Percentiles rank a stretch among this genome's conserved stretches.
Conservation (phyloP, 1,140 invertebrate species). For the Drosophila kanapiae region DNA sequence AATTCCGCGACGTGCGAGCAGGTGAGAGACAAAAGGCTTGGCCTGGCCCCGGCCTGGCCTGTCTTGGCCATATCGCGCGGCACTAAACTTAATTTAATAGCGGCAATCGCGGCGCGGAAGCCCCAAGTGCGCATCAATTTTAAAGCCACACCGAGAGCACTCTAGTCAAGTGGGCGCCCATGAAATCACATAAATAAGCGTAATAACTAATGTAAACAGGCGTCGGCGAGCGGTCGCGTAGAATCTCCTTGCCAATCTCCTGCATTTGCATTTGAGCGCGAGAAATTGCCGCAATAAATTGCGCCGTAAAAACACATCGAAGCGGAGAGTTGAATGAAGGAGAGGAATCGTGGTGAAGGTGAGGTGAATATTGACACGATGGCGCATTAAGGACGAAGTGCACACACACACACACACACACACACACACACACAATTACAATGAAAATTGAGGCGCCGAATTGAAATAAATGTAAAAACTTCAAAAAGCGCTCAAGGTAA, state of each 20-base stretch:
- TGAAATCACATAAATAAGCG: constrained; percentile 74
- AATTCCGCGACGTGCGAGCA: constrained; percentile 16
- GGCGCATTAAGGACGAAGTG: constrained; percentile 74
- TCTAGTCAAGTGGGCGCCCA: constrained; percentile 57
- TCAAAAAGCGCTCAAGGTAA: constrained; percentile 80
- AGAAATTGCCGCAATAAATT: constrained; percentile 83
- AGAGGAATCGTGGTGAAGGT: neutral
- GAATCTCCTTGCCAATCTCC: constrained; percentile 28
- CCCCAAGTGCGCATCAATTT: constrained; percentile 69
- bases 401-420: constrained; percentile 34
- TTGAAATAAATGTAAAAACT: constrained; percentile 82
- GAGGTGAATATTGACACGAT: constrained; percentile 63
- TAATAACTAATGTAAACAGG: constrained; percentile 83
- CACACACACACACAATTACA: constrained; percentile 4
- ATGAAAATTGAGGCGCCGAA: constrained; percentile 52
- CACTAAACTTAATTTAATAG: constrained; percentile 81
- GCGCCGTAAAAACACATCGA: constrained; percentile 75
- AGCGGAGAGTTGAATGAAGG: constrained; percentile 33
- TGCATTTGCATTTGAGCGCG: constrained; percentile 79
- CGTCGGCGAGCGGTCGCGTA: constrained; percentile 53
- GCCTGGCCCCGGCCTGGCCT: constrained; percentile 55
- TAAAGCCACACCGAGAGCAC: constrained; percentile 60
- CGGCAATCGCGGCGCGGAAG: constrained; percentile 47
- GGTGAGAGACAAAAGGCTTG: constrained; percentile 69
- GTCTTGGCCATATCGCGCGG: constrained; percentile 66